phyloP scores from a whole-genome alignment of 1,140 invertebrate species.

The Eumaeus atala region DNA sequence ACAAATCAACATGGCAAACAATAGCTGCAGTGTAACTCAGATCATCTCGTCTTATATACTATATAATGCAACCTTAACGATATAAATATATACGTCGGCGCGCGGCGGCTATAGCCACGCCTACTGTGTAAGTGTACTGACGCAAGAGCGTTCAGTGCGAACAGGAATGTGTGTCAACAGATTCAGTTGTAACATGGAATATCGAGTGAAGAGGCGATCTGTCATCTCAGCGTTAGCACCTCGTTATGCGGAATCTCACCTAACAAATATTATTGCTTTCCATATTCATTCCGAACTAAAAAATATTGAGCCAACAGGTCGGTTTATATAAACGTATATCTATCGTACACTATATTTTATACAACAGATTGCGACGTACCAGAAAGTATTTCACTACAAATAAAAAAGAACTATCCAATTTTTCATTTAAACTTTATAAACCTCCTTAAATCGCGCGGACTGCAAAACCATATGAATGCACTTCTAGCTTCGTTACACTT shows the following conservation, averaged over 20 bases:
- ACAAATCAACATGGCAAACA: slow-evolving; percentile 10
- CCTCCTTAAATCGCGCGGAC: slow-evolving; percentile 16
- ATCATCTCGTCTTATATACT: slow-evolving; percentile 5
- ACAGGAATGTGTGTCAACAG: slow-evolving; percentile 4
- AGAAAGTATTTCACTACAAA: not conserved
- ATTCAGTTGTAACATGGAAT: not conserved
- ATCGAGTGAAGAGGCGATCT: not conserved
- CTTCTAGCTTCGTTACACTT: slow-evolving; percentile 63
- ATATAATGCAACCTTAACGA: slow-evolving; percentile 7
- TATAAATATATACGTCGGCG: not conserved
- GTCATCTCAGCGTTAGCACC: not conserved
- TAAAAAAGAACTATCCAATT: not conserved
- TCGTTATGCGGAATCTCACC: not conserved
- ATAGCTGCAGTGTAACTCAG: slow-evolving; percentile 3
- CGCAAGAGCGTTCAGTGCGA: not conserved
- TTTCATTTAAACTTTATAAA: not conserved
- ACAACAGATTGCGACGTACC: slow-evolving; percentile 9
- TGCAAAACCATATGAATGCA: slow-evolving; percentile 67
- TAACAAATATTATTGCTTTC: slow-evolving; percentile 8
- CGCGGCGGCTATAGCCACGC: not conserved
- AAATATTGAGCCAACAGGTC: not conserved
- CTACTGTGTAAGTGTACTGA: slow-evolving; percentile 4
- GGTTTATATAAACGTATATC: not conserved
- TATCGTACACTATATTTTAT: not conserved
- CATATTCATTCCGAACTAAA: slow-evolving; percentile 4